Evolutionary conservation across 2,113 vertebrate species (phyloP), one percentile per base, ranked within the genome.

Genomic region (Garra rufa): DNA sequence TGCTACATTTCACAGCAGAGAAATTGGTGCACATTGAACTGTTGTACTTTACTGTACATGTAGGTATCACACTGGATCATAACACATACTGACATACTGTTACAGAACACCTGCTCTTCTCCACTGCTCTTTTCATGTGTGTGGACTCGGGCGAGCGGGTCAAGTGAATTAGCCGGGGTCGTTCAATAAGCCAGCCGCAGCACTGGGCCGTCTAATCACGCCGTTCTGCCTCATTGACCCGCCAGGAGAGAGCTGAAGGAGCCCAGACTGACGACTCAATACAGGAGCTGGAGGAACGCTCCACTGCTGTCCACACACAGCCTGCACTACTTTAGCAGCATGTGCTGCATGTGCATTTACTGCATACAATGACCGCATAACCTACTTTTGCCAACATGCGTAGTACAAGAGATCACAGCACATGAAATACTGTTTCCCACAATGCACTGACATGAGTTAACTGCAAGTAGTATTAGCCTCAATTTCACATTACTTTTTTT

Each of bases 191-290:
- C 75, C 70, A 84, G 63, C 85, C 74, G 13, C 77, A 65, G 77
- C 75, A 69, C 75, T 83, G 63, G 82, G 83, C 76, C 84, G 76
- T 65, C 75, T 90, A 86, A 86, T 88, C 88, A 84, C 65, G 71
- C 71, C 69, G 84, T 88, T 88, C 86, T 86, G 85, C 87, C 87
- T 89, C 87, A 89, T 85, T 88, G 88, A 83, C 65, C 86, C 43
- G 76, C 81, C 86, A 76, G 76, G 65, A 81, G 48, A 21, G 24
- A 83, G 75, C 86, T 82, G 41, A 44, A 85, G 75, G 24, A 67
- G 80, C 44, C 24, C 48, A 79, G 81, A 74, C 76, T 71, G 65
- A 77, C 61, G 75, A 81, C 74, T 44, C 55, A 52, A 34, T 55
- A 55, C 38, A 82, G 76, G 52, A 34, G 9, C 65, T 46, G 63